phyloP scores from a whole-genome alignment of 2,888 invertebrate genomes.

The Drosophila engyochracea region DNA sequence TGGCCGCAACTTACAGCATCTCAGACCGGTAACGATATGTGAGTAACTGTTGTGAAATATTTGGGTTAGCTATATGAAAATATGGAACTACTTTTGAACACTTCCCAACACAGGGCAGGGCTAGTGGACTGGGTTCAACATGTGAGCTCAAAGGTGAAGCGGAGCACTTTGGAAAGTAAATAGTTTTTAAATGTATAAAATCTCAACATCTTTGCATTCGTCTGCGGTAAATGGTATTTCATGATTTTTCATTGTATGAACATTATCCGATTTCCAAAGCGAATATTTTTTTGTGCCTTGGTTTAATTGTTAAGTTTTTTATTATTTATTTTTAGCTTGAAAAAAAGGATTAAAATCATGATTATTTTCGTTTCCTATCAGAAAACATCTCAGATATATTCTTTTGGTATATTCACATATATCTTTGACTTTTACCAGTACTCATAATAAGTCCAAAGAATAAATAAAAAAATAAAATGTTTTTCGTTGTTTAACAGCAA shows the following conservation, averaged over 20 bases:
- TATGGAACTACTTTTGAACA: slow-evolving; percentile 6
- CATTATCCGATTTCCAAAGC: background rate
- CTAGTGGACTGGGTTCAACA: slow-evolving; percentile 8
- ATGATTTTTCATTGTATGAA: background rate
- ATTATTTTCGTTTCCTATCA: background rate
- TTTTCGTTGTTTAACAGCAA: background rate
- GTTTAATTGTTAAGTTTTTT: too few species aligned
- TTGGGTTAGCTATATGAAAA: slow-evolving; percentile 3
- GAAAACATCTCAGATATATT: background rate
- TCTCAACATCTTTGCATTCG: background rate
- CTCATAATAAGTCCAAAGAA: background rate
- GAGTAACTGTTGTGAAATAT: slow-evolving; percentile 15
- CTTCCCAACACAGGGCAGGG: slow-evolving; percentile 1
- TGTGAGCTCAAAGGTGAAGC: slow-evolving; percentile 11
- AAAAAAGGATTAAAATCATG: background rate
- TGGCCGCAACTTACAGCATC: slow-evolving; percentile 36
- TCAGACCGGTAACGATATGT: slow-evolving; percentile 9
- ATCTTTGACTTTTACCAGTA: background rate
- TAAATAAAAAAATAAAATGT: background rate
- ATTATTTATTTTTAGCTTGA: background rate
- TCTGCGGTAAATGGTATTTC: background rate
- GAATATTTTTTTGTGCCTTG: background rate
- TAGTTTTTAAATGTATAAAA: background rate
- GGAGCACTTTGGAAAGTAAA: slow-evolving; percentile 4
- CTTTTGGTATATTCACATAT: background rate